phyloP scores from a whole-genome alignment of 2,113 vertebrate genomes.

The Ranitomeya imitator region DNA sequence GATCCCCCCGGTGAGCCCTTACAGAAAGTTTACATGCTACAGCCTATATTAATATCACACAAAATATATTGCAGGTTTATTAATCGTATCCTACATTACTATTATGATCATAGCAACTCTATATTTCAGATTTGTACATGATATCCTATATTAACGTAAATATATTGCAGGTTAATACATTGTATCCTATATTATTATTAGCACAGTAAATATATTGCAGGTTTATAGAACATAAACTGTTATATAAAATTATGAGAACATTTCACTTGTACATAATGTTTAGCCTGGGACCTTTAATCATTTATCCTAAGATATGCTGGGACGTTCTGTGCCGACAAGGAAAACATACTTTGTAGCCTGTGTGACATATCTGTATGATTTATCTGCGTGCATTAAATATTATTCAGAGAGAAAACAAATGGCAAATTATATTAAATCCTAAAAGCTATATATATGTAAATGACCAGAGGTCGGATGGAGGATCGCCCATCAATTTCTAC shows the following conservation, averaged over 20 bases:
- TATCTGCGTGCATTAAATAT: conserved; percentile 39
- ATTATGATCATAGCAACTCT: too few species aligned
- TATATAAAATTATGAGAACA: neutral
- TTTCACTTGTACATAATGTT: conserved; percentile 33
- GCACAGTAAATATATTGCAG: neutral
- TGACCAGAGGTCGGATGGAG: neutral
- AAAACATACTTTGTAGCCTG: neutral
- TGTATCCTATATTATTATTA: neutral
- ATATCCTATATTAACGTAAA: too few species aligned
- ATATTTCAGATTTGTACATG: too few species aligned
- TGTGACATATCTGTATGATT: conserved; percentile 22
- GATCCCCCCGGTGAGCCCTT: too few species aligned
- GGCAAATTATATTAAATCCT: conserved; percentile 31
- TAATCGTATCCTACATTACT: too few species aligned
- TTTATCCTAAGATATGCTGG: neutral
- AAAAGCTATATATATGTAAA: conserved; percentile 49
- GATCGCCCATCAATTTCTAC: conserved; percentile 11
- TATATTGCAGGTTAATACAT: neutral
- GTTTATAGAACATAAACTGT: neutral
- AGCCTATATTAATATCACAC: too few species aligned
- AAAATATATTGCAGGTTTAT: too few species aligned
- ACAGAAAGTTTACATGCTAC: too few species aligned
- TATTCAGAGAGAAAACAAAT: conserved; percentile 38
- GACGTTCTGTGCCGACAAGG: neutral
- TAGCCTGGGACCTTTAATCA: neutral